Evolutionary conservation across 2,888 invertebrate genomes (phyloP), one percentile per base, ranked within the genome.

Genomic region (Mycalesis mineus): DNA sequence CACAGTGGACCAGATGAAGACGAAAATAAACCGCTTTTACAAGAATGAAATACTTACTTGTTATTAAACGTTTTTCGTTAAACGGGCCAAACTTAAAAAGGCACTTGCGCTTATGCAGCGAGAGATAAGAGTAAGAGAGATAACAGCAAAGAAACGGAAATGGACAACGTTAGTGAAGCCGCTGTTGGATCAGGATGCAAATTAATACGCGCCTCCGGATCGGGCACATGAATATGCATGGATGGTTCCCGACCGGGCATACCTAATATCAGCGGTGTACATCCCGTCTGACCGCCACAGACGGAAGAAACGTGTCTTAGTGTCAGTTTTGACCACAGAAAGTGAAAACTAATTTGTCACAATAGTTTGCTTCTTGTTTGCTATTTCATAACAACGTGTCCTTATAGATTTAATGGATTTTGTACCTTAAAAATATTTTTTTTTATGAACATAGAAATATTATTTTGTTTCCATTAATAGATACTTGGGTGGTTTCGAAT

Each of bases 221-320:
- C 78, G 77, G 72, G 72, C 71, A 67, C 79, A 88, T 88, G 88
- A 88, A 89, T 89, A 89, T 89, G 85, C 86, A 89, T 87, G 79
- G 71, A 61, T 67, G 69, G 74, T 71, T 72, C 74, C 73, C 74
- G 49, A 8, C 37, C 73, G 31, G 47, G 11, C 14, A 17, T 47
- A 22, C 22, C 22, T 22, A 31, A 31, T 33, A 31, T 15, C 15
- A 47, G 31, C 31, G 47, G 9, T 29, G 31, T 45, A 29, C 13
- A 28, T 11, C 2, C n/a, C 8, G 13, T 11, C 31, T 15, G 31
- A 17, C 9, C 47, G 33, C 31, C 47, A 33, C 11, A 9, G 7
- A 15, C 15, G 15, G 14, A 31, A 13, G 31, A 33, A 33, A 33
- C 15, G 15, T 47, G 45, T 14, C 47, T 15, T n/a, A n/a, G n/a